phyloP scores from a whole-genome alignment of 2,888 invertebrate species.

The Euproctis similis region DNA sequence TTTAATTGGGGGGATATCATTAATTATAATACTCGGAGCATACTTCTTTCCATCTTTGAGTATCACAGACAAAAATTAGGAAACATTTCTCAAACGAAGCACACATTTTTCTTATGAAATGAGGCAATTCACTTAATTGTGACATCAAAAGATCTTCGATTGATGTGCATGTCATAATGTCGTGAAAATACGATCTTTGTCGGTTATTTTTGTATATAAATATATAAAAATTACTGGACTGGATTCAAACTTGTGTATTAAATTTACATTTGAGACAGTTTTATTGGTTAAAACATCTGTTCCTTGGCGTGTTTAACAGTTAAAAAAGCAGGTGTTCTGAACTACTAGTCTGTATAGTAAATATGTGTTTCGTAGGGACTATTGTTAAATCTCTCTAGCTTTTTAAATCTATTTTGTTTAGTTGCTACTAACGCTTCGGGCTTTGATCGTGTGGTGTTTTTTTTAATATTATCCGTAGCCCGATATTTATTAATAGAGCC shows the following conservation, averaged over 20 bases:
- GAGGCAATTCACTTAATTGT: conserved; percentile 22
- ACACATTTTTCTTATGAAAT: conserved; percentile 19
- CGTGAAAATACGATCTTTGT: conserved; percentile 24
- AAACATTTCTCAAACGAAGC: conserved; percentile 18
- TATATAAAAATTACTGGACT: conserved; percentile 4
- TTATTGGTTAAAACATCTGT: conserved; percentile 5
- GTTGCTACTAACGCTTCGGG: too few species aligned
- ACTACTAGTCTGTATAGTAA: conserved; percentile 1
- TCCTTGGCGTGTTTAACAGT: conserved; percentile 2
- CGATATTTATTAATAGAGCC: too few species aligned
- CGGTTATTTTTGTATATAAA: conserved; percentile 16
- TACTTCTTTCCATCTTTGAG: neutral
- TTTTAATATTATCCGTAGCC: too few species aligned
- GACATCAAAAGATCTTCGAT: conserved; percentile 47
- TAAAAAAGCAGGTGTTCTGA: conserved; percentile 3
- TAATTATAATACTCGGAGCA: too few species aligned
- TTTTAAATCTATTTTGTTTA: too few species aligned
- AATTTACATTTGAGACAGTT: conserved; percentile 2
- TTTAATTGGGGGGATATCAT: too few species aligned
- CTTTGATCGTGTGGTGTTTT: too few species aligned
- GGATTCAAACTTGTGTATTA: conserved; percentile 5
- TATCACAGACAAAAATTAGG: conserved; percentile 1
- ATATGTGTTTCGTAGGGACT: neutral
- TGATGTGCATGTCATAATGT: conserved; percentile 32
- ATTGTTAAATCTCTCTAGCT: neutral